These are phyloP conservation scores for Amazona finschi DNA, from an alignment of 2,797 vertebrate genomes.

Conservation along the genomic window DNA sequence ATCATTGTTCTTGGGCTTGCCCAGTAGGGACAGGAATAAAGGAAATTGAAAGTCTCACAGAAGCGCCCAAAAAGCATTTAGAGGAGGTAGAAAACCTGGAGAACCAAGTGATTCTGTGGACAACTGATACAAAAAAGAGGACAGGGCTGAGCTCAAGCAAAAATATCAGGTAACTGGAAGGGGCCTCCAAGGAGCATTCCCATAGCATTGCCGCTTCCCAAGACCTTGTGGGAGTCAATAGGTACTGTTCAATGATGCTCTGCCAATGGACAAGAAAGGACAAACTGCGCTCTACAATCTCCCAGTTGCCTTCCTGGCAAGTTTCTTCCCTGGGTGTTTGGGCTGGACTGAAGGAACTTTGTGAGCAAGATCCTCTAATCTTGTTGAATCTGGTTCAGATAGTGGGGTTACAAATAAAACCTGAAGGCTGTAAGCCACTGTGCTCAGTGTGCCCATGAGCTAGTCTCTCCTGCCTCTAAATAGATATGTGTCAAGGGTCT, in stretches of 20 bases:
- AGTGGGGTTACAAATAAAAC: neutral
- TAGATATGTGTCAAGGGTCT: neutral
- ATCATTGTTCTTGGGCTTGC: neutral
- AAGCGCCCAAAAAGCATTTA: neutral
- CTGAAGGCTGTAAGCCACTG: neutral
- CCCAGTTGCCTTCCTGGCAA: neutral
- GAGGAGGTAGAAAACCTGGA: neutral
- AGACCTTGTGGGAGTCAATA: neutral
- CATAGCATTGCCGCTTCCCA: neutral
- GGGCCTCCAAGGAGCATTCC: neutral
- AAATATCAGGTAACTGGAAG: neutral
- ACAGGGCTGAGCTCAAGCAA: neutral
- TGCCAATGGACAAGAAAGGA: neutral
- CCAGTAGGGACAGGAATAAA: neutral
- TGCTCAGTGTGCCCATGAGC: neutral
- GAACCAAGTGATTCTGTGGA: neutral
- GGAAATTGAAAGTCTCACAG: neutral
- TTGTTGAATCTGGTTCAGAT: neutral
- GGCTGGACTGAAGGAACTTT: neutral
- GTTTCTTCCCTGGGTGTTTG: neutral
- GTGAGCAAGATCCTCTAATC: neutral
- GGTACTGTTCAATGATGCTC: neutral
- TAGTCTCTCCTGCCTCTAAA: neutral
- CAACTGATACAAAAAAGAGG: neutral
- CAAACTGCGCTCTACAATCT: neutral